Conservation (phyloP, 2,888 invertebrate species). For the Limnephilus marmoratus region DNA sequence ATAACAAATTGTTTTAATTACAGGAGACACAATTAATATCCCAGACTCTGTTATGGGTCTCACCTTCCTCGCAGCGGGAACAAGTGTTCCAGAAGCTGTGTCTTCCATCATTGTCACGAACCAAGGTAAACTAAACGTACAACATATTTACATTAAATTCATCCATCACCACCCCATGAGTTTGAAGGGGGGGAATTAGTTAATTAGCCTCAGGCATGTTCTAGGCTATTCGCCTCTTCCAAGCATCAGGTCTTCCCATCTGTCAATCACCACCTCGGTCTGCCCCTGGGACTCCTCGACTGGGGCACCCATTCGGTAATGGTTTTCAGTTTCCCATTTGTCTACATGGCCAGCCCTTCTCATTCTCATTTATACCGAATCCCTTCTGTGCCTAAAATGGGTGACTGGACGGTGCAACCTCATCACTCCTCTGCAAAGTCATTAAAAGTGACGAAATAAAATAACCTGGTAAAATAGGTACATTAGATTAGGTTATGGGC, state of each 20-base stretch:
- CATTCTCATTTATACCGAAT: too few species aligned
- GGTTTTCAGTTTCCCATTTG: too few species aligned
- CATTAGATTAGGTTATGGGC: too few species aligned
- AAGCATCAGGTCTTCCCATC: background rate
- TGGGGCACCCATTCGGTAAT: too few species aligned
- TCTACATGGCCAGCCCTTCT: too few species aligned
- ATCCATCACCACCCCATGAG: background rate
- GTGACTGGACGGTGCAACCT: too few species aligned
- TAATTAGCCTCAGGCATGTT: too few species aligned
- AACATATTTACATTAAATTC: constrained; percentile 4
- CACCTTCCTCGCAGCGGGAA: constrained; percentile 90
- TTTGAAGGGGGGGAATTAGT: background rate
- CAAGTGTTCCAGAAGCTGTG: constrained; percentile 91
- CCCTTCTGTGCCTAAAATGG: too few species aligned
- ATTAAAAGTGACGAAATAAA: too few species aligned
- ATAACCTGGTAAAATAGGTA: too few species aligned
- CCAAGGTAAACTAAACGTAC: constrained; percentile 80
- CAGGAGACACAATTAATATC: constrained; percentile 86
- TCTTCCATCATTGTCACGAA: constrained; percentile 90
- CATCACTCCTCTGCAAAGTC: too few species aligned
- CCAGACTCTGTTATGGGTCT: constrained; percentile 92
- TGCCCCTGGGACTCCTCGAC: background rate
- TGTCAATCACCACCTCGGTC: background rate
- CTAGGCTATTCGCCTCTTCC: too few species aligned
- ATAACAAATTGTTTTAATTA: background rate